Percentiles rank a stretch among this genome's conserved stretches.
phyloP scores from a whole-genome alignment of 2,888 invertebrate genomes.

The Zele albiditarsus region DNA sequence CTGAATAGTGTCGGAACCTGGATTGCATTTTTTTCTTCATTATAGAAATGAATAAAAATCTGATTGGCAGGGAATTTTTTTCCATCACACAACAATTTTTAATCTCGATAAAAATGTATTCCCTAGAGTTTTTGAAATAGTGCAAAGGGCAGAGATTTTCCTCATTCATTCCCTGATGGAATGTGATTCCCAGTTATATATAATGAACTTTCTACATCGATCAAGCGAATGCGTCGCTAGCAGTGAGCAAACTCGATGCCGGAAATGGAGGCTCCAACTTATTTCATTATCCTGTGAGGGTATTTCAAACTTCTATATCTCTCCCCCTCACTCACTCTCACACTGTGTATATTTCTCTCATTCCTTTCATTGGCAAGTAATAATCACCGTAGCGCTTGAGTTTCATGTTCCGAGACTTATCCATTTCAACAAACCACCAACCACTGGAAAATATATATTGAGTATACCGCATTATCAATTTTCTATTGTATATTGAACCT shows the following conservation, averaged over 20 bases:
- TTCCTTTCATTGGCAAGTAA: background rate
- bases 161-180: background rate
- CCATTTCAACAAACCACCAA: background rate
- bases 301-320: background rate
- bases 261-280: constrained; percentile 26
- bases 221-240: background rate
- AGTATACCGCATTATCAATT: background rate
- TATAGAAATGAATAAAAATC: background rate
- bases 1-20: background rate
- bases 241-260: background rate
- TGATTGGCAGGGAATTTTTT: background rate
- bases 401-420: background rate
- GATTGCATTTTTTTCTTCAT: background rate
- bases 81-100: background rate
- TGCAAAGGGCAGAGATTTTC: background rate
- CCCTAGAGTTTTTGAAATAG: too few species aligned
- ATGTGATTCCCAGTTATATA: background rate
- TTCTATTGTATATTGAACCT: background rate
- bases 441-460: background rate
- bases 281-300: constrained; percentile 23
- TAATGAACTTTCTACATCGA: constrained; percentile 2
- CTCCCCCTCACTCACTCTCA: background rate
- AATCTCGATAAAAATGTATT: background rate
- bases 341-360: background rate
- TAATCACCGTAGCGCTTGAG: background rate